These are phyloP conservation scores for Drosophila koepferae DNA, from an alignment of 2,888 invertebrate genomes.

Conservation along the genomic window DNA sequence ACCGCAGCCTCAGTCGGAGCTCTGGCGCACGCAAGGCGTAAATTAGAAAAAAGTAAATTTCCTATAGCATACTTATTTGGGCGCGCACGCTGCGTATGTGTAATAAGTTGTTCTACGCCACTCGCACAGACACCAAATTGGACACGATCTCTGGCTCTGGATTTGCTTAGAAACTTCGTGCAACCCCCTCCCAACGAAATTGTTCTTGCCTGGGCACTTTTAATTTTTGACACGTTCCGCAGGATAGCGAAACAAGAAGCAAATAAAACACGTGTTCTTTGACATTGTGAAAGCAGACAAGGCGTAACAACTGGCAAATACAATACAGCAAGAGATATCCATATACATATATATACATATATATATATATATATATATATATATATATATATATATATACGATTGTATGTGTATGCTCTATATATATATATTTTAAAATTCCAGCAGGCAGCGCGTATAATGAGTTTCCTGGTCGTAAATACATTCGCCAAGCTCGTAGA, in stretches of 20 bases:
- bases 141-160: slow-evolving; percentile 53
- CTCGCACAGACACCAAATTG: slow-evolving; percentile 42
- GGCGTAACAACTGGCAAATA: slow-evolving; percentile 27
- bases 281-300: slow-evolving; percentile 57
- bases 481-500: slow-evolving; percentile 34
- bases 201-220: slow-evolving; percentile 39
- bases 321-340: slow-evolving; percentile 16
- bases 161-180: slow-evolving; percentile 26
- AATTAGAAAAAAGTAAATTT: slow-evolving; percentile 67
- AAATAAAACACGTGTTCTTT: slow-evolving; percentile 60
- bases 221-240: slow-evolving; percentile 75
- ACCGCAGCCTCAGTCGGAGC: slow-evolving; percentile 20
- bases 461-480: slow-evolving; percentile 73
- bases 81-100: slow-evolving; percentile 38
- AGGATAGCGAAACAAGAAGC: slow-evolving; percentile 2
- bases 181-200: neutral
- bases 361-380: slow-evolving; percentile 13
- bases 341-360: slow-evolving; percentile 13
- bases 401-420: slow-evolving; percentile 27
- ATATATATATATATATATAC: slow-evolving; percentile 15
- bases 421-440: slow-evolving; percentile 66
- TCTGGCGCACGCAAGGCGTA: slow-evolving; percentile 62
- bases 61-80: slow-evolving; percentile 58
- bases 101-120: slow-evolving; percentile 41
- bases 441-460: slow-evolving; percentile 57